Conservation (phyloP, 2,113 vertebrate species). For the Entosphenus tridentatus region DNA sequence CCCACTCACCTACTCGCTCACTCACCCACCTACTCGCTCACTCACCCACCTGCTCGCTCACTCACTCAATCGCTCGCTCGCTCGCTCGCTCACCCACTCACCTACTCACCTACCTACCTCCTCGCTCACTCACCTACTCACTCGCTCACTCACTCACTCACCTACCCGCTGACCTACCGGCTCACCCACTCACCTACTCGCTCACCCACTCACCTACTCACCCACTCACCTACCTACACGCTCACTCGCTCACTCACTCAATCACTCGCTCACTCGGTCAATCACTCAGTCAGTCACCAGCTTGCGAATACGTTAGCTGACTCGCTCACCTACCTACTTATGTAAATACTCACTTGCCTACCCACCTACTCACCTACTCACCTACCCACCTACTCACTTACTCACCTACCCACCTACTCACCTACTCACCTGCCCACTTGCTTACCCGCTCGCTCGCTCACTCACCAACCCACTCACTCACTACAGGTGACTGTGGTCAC, state of each 20-base stretch:
- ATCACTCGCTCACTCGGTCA: not conserved
- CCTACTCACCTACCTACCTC: too few species aligned
- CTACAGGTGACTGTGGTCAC: too few species aligned
- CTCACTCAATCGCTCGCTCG: too few species aligned
- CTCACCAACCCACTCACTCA: not conserved
- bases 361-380: not conserved
- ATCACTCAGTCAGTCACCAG: not conserved
- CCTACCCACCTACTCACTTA: not conserved
- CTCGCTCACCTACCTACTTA: not conserved
- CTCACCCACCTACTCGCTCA: too few species aligned
- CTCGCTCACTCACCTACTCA: too few species aligned
- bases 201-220: not conserved
- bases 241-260: not conserved
- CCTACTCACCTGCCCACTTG: not conserved
- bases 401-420: not conserved
- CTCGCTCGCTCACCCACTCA: too few species aligned
- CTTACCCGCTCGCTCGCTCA: not conserved
- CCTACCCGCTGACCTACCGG: too few species aligned
- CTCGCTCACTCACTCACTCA: too few species aligned
- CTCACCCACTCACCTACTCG: too few species aligned
- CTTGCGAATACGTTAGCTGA: not conserved
- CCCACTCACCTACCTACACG: not conserved
- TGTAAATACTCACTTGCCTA: too few species aligned
- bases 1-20: too few species aligned
- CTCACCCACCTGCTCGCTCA: too few species aligned